Conservation (phyloP, 2,113 vertebrate species). For the Myrmecobius fasciatus region DNA sequence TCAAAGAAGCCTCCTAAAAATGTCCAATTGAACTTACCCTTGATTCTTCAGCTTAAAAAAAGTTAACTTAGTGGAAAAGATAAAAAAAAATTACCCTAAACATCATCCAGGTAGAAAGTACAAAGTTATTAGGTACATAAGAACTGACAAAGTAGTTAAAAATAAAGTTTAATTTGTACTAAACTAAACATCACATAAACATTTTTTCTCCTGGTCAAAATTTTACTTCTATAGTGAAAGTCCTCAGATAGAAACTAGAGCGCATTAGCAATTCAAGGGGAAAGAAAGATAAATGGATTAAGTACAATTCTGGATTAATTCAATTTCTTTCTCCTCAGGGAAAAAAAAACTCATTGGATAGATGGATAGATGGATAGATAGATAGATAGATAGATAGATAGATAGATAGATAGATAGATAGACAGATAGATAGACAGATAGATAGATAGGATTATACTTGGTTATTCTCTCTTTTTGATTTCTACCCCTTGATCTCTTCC, state of each 20-base stretch:
- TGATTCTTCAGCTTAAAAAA: background rate
- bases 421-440: too few relatives aligned
- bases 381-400: too few relatives aligned
- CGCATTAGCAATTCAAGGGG: background rate
- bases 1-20: constrained; percentile 9
- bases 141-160: background rate
- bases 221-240: background rate
- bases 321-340: background rate
- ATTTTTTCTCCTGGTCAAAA: background rate
- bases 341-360: background rate
- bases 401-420: too few relatives aligned
- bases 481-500: background rate
- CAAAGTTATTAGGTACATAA: background rate
- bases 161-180: background rate
- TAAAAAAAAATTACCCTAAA: constrained; percentile 6
- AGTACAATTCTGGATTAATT: background rate
- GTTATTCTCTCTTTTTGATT: background rate
- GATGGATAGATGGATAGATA: too few relatives aligned
- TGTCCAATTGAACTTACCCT: background rate
- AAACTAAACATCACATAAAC: background rate
- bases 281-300: background rate
- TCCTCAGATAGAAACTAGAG: background rate
- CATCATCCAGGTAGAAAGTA: background rate
- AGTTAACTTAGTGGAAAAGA: constrained; percentile 14
- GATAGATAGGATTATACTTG: background rate